phyloP scores from a whole-genome alignment of 2,888 invertebrate species.

The Cephalotes varians region DNA sequence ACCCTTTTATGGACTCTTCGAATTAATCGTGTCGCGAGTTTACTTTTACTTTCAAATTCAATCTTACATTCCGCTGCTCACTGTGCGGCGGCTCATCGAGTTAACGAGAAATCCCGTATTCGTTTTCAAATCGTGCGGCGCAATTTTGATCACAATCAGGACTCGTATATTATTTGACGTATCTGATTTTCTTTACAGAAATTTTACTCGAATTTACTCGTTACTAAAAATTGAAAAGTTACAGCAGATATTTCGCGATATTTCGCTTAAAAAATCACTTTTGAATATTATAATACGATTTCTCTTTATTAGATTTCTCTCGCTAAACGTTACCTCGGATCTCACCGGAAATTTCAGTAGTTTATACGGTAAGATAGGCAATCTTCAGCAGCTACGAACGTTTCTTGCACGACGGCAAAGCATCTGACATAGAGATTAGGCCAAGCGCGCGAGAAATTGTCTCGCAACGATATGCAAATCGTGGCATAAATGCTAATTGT shows the following conservation, averaged over 20 bases:
- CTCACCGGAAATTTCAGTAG: constrained; percentile 38
- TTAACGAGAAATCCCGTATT: constrained; percentile 50
- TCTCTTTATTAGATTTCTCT: background rate
- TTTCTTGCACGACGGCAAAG: constrained; percentile 59
- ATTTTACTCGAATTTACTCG: background rate
- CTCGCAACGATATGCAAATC: constrained; percentile 78
- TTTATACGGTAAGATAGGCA: constrained; percentile 60
- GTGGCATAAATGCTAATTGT: constrained; percentile 78
- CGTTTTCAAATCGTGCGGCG: constrained; percentile 8
- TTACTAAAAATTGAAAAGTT: background rate
- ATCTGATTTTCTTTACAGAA: background rate
- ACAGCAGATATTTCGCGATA: background rate
- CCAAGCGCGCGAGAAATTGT: constrained; percentile 73
- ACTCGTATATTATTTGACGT: background rate
- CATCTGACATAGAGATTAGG: constrained; percentile 75
- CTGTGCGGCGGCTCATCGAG: constrained; percentile 28
- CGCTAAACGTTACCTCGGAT: constrained; percentile 23
- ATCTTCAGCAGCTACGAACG: constrained; percentile 55
- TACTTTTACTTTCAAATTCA: constrained; percentile 68
- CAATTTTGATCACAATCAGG: constrained; percentile 13
- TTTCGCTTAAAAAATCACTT: background rate
- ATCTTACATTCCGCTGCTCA: constrained; percentile 62
- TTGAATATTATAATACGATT: background rate
- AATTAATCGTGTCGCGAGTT: constrained; percentile 62
- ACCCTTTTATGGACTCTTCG: constrained; percentile 37